These are phyloP conservation scores for Drosophila emarginata DNA, from an alignment of 2,888 invertebrate species.

Conservation along the genomic window DNA sequence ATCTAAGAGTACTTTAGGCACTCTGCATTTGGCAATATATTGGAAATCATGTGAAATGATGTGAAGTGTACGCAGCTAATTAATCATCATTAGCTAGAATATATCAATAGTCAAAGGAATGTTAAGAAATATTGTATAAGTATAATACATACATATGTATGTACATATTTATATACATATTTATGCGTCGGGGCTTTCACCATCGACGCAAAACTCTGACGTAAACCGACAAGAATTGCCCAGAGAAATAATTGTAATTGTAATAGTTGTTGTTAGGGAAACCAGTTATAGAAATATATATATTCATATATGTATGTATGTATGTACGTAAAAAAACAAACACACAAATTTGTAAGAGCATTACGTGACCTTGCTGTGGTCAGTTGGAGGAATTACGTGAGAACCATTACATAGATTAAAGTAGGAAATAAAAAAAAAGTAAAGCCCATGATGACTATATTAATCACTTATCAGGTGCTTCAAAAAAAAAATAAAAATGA, in stretches of 20 bases:
- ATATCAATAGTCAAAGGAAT: conserved; percentile 16
- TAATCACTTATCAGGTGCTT: conserved; percentile 6
- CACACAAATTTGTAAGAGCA: conserved; percentile 1
- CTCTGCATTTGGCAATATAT: conserved; percentile 40
- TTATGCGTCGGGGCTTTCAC: conserved; percentile 14
- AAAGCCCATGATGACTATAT: conserved; percentile 6
- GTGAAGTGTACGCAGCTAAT: conserved; percentile 54
- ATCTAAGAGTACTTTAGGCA: conserved; percentile 2
- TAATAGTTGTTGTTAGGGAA: conserved; percentile 4
- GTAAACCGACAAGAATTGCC: conserved; percentile 5
- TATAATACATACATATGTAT: not conserved
- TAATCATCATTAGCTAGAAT: conserved; percentile 57
- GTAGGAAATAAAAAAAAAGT: not conserved
- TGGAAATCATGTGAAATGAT: conserved; percentile 56
- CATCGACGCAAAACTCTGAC: conserved; percentile 1
- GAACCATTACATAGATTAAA: conserved; percentile 7
- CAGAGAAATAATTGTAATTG: not conserved
- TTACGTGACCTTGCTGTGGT: conserved; percentile 6
- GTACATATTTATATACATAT: not conserved
- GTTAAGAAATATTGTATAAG: not conserved
- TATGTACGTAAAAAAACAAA: not conserved
- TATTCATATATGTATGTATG: no score
- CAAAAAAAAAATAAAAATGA: not conserved
- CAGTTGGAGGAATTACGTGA: conserved; percentile 2
- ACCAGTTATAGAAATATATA: not conserved